Conservation (phyloP, 2,888 invertebrate species). For the Adelognathus sp. region DNA sequence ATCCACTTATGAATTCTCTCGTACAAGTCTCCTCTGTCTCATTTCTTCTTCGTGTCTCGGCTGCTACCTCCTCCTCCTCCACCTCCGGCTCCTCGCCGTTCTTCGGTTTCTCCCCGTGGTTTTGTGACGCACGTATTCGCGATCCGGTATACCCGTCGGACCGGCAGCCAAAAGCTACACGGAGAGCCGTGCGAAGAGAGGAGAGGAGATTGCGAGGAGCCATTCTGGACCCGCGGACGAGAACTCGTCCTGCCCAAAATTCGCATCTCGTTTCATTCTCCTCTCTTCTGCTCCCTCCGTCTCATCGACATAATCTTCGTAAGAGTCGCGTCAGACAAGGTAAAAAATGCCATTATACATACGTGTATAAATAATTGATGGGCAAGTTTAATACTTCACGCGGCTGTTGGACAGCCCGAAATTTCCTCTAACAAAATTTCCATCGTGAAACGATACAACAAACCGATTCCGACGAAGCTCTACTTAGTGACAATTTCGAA, state of each 20-base stretch:
- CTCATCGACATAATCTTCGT: constrained; percentile 27
- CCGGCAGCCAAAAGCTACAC: constrained; percentile 48
- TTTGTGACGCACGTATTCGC: constrained; percentile 48
- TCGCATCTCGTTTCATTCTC: constrained; percentile 7
- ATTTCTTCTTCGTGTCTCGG: constrained; percentile 26
- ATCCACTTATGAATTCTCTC: constrained; percentile 38
- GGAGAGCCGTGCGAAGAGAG: constrained; percentile 11
- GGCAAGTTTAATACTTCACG: too few relatives aligned
- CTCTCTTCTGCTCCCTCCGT: constrained; percentile 7
- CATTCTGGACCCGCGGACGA: constrained; percentile 16
- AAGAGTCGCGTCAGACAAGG: not conserved
- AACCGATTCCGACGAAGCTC: too few relatives aligned
- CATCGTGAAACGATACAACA: not conserved
- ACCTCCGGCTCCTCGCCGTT: not conserved
- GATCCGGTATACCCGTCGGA: constrained; percentile 49
- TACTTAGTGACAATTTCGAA: too few relatives aligned
- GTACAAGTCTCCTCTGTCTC: constrained; percentile 29
- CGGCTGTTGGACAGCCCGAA: too few relatives aligned
- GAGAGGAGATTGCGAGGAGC: constrained; percentile 13
- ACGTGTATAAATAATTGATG: not conserved
- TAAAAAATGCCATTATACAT: constrained; percentile 9
- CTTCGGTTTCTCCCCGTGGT: not conserved
- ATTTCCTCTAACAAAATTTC: not conserved
- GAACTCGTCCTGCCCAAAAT: constrained; percentile 50
- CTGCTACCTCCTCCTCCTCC: not conserved